Evolutionary conservation across 2,113 vertebrate genomes (phyloP).

Genomic region (Cranoglanis bouderius): DNA sequence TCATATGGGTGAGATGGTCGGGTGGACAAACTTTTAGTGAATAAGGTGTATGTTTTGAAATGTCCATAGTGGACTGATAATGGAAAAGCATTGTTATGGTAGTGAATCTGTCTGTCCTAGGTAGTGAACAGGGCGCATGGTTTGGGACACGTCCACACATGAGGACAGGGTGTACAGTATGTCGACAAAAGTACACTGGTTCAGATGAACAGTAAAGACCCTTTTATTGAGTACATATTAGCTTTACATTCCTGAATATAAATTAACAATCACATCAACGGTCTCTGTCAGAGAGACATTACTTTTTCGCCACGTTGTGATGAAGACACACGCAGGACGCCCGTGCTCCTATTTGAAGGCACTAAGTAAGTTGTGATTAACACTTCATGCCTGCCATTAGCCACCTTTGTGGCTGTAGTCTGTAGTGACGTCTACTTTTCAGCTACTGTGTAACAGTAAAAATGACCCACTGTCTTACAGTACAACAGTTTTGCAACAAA

Average conservation of each 20-base stretch:
- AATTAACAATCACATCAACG: not conserved
- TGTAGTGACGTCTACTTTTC: constrained; percentile 47
- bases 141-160: not conserved
- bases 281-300: not conserved
- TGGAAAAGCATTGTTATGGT: not conserved
- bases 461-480: constrained; percentile 8
- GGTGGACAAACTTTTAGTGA: not conserved
- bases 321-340: not conserved
- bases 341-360: not conserved
- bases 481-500: constrained; percentile 16
- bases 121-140: not conserved
- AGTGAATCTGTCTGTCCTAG: not conserved
- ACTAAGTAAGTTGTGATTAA: not conserved
- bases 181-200: no score
- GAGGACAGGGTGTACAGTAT: not conserved
- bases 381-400: not conserved
- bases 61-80: not conserved
- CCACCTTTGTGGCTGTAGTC: not conserved
- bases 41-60: not conserved
- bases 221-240: not conserved
- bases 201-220: not conserved
- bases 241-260: constrained; percentile 16
- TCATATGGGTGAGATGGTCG: not conserved
- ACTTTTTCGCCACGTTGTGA: not conserved
- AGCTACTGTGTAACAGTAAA: constrained; percentile 40